A percentile compares a stretch with the other conserved stretches of the same genome.
Conservation (phyloP, 2,113 vertebrate species). For the Salvelinus namaycush region DNA sequence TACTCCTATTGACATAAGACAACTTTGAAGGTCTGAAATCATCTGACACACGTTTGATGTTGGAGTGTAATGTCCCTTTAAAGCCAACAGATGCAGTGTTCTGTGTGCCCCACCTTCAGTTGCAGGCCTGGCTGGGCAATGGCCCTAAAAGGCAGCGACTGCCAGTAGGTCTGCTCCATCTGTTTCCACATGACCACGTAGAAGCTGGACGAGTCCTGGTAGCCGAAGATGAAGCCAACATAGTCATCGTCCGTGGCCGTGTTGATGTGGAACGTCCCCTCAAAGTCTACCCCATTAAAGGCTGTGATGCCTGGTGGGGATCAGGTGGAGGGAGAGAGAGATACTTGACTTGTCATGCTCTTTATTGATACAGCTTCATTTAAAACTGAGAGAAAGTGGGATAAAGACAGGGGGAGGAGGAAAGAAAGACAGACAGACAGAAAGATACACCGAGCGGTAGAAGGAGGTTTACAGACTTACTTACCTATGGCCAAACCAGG, state of each 20-base stretch:
- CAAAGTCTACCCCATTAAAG: constrained; percentile 90
- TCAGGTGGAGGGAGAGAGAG: neutral
- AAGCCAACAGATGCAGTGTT: neutral
- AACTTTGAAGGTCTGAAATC: neutral
- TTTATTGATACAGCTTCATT: too few relatives aligned
- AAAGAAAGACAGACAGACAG: neutral
- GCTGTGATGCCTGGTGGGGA: constrained; percentile 80
- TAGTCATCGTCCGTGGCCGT: constrained; percentile 86
- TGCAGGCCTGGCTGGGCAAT: constrained; percentile 86
- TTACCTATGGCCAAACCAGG: constrained; percentile 57
- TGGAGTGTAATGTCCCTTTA: neutral
- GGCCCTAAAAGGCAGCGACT: constrained; percentile 83
- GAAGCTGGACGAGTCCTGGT: constrained; percentile 89
- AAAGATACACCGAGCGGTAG: neutral
- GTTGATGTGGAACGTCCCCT: constrained; percentile 88
- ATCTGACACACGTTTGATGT: neutral
- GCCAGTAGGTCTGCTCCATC: constrained; percentile 87
- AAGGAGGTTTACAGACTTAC: constrained; percentile 19
- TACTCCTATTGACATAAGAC: neutral
- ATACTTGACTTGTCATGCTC: too few relatives aligned
- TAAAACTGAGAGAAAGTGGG: too few relatives aligned
- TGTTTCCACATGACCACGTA: constrained; percentile 93
- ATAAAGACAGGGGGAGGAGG: neutral
- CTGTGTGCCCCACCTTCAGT: constrained; percentile 77
- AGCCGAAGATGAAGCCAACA: constrained; percentile 86